Evolutionary conservation across 2,113 vertebrate species (phyloP).

Genomic region (Microtus montanus): DNA sequence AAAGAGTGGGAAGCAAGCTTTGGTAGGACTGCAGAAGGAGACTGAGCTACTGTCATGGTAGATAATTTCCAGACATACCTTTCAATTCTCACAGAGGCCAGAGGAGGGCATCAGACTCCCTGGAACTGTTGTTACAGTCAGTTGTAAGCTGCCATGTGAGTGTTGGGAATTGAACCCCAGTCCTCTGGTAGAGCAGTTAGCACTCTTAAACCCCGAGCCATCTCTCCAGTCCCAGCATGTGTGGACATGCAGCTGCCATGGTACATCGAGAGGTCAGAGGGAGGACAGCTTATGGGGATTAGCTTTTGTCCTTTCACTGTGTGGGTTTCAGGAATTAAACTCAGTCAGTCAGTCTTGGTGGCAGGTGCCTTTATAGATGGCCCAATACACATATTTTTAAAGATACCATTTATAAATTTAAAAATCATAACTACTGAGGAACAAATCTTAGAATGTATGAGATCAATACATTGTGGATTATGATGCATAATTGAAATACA

Average conservation of each 20-base stretch:
- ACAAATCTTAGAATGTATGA: not conserved
- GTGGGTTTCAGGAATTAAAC: not conserved
- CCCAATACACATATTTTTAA: not conserved
- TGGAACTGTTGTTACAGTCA: not conserved
- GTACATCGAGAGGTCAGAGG: not conserved
- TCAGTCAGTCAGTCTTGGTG: not conserved
- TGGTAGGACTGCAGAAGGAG: not conserved
- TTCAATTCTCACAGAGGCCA: not conserved
- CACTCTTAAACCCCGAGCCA: not conserved
- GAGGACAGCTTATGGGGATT: not conserved
- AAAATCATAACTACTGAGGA: constrained; percentile 21
- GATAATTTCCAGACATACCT: not conserved
- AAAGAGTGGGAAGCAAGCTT: not conserved
- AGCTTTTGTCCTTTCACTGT: not conserved
- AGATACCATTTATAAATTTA: constrained; percentile 1
- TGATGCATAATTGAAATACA: not conserved
- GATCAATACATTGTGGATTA: not conserved
- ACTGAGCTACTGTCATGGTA: not conserved
- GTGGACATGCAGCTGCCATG: not conserved
- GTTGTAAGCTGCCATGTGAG: not conserved
- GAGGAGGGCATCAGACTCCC: not conserved
- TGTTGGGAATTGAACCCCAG: not conserved
- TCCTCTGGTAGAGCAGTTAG: not conserved
- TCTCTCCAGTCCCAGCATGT: not conserved
- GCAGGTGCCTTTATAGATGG: not conserved